Percentiles rank a stretch among this genome's conserved stretches.
These are phyloP conservation scores for Corticium candelabrum DNA, from an alignment of 37 sponge, comb jelly and placozoan genomes.

Conservation along the genomic window DNA sequence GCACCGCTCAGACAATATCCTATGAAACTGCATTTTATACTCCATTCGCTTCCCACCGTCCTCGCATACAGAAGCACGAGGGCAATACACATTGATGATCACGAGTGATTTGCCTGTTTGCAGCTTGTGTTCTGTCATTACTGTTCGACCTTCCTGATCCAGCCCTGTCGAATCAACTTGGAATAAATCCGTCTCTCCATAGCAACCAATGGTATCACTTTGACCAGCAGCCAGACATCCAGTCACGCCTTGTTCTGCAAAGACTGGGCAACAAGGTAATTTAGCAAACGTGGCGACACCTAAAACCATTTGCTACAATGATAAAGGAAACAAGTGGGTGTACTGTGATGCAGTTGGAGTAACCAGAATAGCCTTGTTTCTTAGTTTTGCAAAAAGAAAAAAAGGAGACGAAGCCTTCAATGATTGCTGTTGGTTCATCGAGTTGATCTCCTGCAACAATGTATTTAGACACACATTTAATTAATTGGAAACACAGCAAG, in stretches of 20 bases:
- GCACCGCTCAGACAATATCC: slow-evolving; percentile 34
- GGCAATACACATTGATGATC: slow-evolving; percentile 76
- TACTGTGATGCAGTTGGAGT: background rate
- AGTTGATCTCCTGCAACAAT: slow-evolving; percentile 53
- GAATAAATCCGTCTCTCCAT: slow-evolving; percentile 5
- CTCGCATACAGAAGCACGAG: slow-evolving; percentile 36
- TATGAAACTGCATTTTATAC: slow-evolving; percentile 63
- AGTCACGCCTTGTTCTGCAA: slow-evolving; percentile 74
- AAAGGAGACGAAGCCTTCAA: slow-evolving; percentile 54
- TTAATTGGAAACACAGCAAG: background rate
- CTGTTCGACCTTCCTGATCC: slow-evolving; percentile 61
- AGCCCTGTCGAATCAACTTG: slow-evolving; percentile 1
- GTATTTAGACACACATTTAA: background rate
- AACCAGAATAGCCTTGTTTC: slow-evolving; percentile 72
- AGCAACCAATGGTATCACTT: slow-evolving; percentile 22
- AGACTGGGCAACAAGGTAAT: slow-evolving; percentile 30
- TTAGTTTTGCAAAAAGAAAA: slow-evolving; percentile 52
- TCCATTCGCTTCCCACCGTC: slow-evolving; percentile 34
- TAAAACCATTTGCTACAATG: slow-evolving; percentile 7
- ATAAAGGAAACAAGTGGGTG: background rate
- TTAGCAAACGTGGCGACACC: slow-evolving; percentile 75
- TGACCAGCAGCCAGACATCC: slow-evolving; percentile 2
- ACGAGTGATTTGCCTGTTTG: slow-evolving; percentile 26
- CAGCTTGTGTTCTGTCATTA: slow-evolving; percentile 55
- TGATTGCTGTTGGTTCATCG: slow-evolving; percentile 20